Evolutionary conservation across 1,140 invertebrate species (phyloP).

Genomic region (Bombus superbus): DNA sequence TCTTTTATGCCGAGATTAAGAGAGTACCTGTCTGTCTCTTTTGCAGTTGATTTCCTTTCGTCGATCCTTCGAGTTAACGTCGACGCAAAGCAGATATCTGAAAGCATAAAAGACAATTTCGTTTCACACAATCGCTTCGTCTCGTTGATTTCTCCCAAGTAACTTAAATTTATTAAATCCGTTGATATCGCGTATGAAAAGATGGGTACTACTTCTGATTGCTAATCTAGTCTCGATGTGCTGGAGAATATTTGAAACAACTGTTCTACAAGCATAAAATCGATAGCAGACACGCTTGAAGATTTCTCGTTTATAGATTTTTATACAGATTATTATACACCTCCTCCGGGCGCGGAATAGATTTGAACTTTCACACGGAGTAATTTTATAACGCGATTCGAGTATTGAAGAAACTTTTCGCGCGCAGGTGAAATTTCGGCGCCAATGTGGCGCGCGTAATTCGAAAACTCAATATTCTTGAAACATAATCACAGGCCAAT

Average conservation of each 20-base stretch:
- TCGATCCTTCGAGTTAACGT: too few relatives aligned
- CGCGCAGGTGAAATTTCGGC: not conserved
- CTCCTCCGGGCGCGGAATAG: not conserved
- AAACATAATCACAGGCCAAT: slow-evolving; percentile 25
- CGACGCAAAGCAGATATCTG: not conserved
- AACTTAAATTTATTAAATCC: too few relatives aligned
- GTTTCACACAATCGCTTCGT: not conserved
- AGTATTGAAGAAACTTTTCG: not conserved
- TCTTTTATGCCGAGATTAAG: not conserved
- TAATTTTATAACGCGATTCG: not conserved
- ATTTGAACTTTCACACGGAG: not conserved
- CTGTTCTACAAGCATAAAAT: too few relatives aligned
- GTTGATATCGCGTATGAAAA: too few relatives aligned
- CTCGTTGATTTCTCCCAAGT: not conserved
- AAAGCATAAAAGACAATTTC: not conserved
- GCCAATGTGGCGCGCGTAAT: too few relatives aligned
- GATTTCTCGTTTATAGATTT: not conserved
- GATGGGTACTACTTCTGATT: too few relatives aligned
- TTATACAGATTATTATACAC: not conserved
- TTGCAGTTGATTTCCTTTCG: too few relatives aligned
- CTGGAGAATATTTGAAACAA: too few relatives aligned
- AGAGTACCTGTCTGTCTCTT: not conserved
- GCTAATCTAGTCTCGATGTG: too few relatives aligned
- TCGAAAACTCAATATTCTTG: not conserved
- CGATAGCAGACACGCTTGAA: too few relatives aligned